Evolutionary conservation across 2,888 invertebrate species (phyloP).

Genomic region (Caenorhabditis zanzibari): DNA sequence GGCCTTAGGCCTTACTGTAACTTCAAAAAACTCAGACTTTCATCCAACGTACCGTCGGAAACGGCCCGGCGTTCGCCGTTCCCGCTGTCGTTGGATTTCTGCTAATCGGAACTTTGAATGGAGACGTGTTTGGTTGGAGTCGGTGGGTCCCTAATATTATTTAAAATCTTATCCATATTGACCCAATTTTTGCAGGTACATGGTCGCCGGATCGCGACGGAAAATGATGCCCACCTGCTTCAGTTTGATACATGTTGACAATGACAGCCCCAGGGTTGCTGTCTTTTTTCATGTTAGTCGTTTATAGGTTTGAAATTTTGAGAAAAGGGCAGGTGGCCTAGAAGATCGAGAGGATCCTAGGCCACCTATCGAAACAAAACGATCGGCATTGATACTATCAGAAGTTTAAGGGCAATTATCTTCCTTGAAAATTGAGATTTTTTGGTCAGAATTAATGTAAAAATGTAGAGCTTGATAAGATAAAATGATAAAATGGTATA

Average conservation of each 20-base stretch:
- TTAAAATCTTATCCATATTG: not conserved
- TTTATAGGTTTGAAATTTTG: not conserved
- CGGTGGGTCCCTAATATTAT: constrained; percentile 35
- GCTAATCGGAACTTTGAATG: constrained; percentile 72
- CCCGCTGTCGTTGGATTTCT: constrained; percentile 72
- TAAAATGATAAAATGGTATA: too few species aligned
- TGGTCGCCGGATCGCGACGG: constrained; percentile 70
- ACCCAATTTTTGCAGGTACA: constrained; percentile 65
- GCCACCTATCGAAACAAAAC: too few species aligned
- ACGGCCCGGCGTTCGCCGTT: constrained; percentile 66
- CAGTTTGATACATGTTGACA: constrained; percentile 71
- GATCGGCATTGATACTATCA: too few species aligned
- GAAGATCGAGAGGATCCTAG: not conserved
- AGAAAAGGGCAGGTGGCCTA: not conserved
- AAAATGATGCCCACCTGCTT: constrained; percentile 73
- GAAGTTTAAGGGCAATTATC: too few species aligned
- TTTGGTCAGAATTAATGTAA: too few species aligned
- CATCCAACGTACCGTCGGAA: constrained; percentile 70
- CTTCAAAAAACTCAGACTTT: constrained; percentile 51
- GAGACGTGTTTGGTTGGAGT: constrained; percentile 73
- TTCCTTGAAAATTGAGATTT: too few species aligned
- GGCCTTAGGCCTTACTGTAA: constrained; percentile 44
- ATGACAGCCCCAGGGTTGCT: constrained; percentile 72
- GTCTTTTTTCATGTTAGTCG: constrained; percentile 69
- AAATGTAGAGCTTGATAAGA: too few species aligned